phyloP scores from a whole-genome alignment of 2,113 vertebrate genomes.

The Malurus elegans region DNA sequence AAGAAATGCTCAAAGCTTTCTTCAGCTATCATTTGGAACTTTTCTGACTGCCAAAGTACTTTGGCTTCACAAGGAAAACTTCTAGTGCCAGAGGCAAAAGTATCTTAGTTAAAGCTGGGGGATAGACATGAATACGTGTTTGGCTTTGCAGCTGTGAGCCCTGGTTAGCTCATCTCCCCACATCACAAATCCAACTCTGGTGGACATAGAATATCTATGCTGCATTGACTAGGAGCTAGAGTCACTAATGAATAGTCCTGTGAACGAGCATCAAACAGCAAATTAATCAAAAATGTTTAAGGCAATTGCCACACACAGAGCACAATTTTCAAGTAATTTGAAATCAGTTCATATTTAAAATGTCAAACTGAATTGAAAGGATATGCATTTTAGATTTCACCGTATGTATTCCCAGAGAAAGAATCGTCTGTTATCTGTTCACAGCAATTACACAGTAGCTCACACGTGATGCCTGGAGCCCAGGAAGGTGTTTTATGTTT shows the following conservation, averaged over 20 bases:
- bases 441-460: background rate
- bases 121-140: background rate
- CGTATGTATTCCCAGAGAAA: background rate
- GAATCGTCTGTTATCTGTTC: background rate
- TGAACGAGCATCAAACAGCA: background rate
- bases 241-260: background rate
- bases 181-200: background rate
- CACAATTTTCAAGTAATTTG: background rate
- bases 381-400: background rate
- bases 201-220: background rate
- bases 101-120: background rate
- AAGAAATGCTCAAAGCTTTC: background rate
- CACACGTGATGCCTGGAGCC: background rate
- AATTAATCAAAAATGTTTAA: background rate
- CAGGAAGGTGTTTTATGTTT: background rate
- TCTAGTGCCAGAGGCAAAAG: background rate
- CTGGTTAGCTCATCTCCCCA: background rate
- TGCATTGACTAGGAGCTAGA: background rate
- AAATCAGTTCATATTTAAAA: background rate
- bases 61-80: conserved; percentile 8
- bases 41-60: conserved; percentile 8
- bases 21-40: background rate
- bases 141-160: background rate
- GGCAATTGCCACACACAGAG: background rate
- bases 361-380: background rate